Evolutionary conservation across 2,888 invertebrate species (phyloP).

Genomic region (Andrena bucephala): DNA sequence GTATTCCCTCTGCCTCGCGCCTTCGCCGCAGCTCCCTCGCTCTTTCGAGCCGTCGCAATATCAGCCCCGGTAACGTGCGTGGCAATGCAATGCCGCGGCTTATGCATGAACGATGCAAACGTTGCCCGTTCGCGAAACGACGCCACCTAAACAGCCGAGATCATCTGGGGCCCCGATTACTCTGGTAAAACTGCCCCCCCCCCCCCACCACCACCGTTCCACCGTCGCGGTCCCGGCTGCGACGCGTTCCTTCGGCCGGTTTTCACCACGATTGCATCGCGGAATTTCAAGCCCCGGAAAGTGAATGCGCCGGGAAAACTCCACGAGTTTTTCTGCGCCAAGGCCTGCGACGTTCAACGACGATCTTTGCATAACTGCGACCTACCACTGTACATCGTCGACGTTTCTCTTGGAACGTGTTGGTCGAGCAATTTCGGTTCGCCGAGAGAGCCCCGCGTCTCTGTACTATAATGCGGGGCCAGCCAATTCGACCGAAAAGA

Average conservation of each 20-base stretch:
- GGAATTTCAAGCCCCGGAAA: not conserved
- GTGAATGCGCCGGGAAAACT: conserved; percentile 15
- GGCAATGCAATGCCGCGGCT: conserved; percentile 66
- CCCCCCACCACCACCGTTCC: too few species aligned
- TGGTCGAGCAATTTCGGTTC: conserved; percentile 23
- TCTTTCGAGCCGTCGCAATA: conserved; percentile 51
- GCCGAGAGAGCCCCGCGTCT: not conserved
- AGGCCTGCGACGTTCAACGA: not conserved
- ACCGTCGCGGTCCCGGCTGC: not conserved
- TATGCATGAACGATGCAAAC: conserved; percentile 72
- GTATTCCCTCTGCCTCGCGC: conserved; percentile 21
- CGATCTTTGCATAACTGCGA: conserved; percentile 39
- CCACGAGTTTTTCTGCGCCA: conserved; percentile 15
- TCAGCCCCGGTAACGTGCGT: conserved; percentile 47
- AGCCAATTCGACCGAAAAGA: not conserved
- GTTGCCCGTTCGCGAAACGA: conserved; percentile 49
- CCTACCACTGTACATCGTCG: not conserved
- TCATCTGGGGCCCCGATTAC: conserved; percentile 55
- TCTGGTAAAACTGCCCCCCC: conserved; percentile 34
- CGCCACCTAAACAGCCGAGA: conserved; percentile 48
- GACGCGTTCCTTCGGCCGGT: not conserved
- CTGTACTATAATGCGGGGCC: not conserved
- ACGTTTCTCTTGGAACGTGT: not conserved
- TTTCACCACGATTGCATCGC: conserved; percentile 13
- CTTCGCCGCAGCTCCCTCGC: conserved; percentile 3